Evolutionary conservation across 2,797 vertebrate species (phyloP).

Genomic region (Chanos chanos): DNA sequence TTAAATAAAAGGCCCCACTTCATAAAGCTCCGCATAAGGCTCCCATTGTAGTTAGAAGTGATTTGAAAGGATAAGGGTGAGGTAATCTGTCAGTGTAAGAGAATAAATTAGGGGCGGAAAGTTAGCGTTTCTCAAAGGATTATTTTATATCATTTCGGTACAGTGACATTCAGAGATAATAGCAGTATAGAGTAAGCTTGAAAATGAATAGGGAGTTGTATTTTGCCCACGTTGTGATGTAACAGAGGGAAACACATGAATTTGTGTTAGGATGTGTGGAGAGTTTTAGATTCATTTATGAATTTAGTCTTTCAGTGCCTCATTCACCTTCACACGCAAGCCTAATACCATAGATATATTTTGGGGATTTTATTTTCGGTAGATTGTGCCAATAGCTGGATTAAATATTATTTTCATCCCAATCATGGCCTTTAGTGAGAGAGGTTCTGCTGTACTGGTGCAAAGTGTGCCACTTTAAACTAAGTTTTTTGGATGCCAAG

Average conservation of each 20-base stretch:
- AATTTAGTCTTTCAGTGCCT: constrained; percentile 6
- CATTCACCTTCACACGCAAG: not conserved
- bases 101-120: no score
- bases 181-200: no score
- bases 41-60: no score
- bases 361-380: not conserved
- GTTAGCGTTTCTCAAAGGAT: no score
- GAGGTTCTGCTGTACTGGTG: constrained; percentile 60
- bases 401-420: not conserved
- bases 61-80: no score
- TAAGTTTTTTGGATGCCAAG: constrained; percentile 55
- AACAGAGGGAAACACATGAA: not conserved
- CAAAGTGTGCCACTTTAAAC: constrained; percentile 65
- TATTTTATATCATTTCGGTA: no score
- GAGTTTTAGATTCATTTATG: not conserved
- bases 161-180: no score
- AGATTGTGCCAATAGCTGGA: constrained; percentile 5
- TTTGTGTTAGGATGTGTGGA: not conserved
- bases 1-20: no score
- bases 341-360: not conserved
- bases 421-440: constrained; percentile 41
- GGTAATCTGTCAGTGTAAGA: no score
- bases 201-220: no score
- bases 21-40: no score
- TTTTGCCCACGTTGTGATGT: not conserved